These are phyloP conservation scores for Brachionus rotundiformis DNA, from an alignment of 1,140 invertebrate species.

Conservation along the genomic window DNA sequence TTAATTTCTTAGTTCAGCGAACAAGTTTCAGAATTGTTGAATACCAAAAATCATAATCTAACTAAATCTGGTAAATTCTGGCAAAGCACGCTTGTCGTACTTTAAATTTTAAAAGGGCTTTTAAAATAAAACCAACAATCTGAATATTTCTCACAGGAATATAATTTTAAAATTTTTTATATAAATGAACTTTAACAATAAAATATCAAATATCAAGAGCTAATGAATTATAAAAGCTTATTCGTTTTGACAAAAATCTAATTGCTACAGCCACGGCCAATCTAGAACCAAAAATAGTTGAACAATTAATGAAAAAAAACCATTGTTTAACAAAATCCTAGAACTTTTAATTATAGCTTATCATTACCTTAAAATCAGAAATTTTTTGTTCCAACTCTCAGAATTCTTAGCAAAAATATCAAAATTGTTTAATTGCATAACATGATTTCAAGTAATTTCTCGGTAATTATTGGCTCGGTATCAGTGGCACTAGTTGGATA, in stretches of 20 bases:
- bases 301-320: neutral
- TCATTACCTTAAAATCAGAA: neutral
- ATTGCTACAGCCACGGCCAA: neutral
- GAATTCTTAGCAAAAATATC: neutral
- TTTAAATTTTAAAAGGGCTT: neutral
- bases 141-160: neutral
- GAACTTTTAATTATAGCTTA: constrained; percentile 43
- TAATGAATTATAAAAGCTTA: neutral
- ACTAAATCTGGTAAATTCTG: no score
- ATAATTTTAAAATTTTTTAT: neutral
- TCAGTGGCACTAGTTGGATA: neutral
- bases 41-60: no score
- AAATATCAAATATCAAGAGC: neutral
- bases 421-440: constrained; percentile 11
- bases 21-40: no score
- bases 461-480: neutral
- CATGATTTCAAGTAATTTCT: constrained; percentile 32
- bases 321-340: neutral
- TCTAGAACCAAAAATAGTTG: neutral
- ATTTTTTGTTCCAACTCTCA: neutral
- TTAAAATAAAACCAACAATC: neutral
- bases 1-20: no score
- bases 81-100: neutral
- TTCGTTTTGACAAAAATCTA: neutral
- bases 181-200: constrained; percentile 3